Base-by-base conservation (phyloP, 1,140 invertebrate genomes). In the Diorhabda carinulata region DNA sequence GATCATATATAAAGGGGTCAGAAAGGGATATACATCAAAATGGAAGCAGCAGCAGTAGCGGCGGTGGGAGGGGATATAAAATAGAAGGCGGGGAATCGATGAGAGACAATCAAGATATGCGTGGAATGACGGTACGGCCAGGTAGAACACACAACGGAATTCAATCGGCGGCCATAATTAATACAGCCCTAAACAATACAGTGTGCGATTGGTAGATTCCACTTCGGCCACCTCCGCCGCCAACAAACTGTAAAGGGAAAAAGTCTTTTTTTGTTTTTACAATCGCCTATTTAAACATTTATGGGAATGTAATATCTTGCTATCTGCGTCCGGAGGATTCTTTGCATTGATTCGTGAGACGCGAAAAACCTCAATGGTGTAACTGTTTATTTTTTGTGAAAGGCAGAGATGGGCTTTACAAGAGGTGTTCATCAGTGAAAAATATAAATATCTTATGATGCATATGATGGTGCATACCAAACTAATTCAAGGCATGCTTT, bases 121-220 rank as follows among this genome's bases (percentile, higher is more conserved):
- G 70, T 67, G 75, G 75, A 76, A 76, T 76, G 74, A 76, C 71
- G 74, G 71, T 69, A 70, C 61, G 58, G 70, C 73, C 75, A 76
- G 75, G 75, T 76, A 76, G 73, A 75, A 76, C 71, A 75, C 73
- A 71, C 72, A 70, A 56, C 67, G 73, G 75, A 76, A 76, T 76
- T 74, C 75, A 75, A 76, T 76, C 75, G 75, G 75, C 69, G 64
- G 75, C 73, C 71, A 76, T 76, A 75, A 76, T 76, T 76, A 76
- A 76, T 76, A 71, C 73, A 73, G 70, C 61, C 70, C 70, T 71
- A 68, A 72, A 72, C 71, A 72, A 72, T 72, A 70, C 67, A 64
- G 65, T 64, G 65, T 61, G 64, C 66, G 68, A 66, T 66, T 66
- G 71, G 64, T 68, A 66, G 68, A 70, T 67, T 70, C 68, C 68